These are phyloP conservation scores for Leptatherina wallacei DNA, from an alignment of 2,797 vertebrate species.

Conservation along the genomic window DNA sequence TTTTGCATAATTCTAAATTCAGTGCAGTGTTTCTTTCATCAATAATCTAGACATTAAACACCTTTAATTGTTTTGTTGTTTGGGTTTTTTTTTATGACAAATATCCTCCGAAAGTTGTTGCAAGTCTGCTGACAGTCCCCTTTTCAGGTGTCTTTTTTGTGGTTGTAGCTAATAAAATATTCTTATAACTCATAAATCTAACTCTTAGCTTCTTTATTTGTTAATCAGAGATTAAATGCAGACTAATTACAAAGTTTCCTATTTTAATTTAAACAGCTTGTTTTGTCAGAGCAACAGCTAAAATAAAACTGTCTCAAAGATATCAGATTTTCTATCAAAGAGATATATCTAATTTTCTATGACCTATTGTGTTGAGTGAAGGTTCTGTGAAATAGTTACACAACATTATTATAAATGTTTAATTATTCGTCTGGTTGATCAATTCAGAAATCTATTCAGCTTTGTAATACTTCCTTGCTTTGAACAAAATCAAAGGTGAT, in stretches of 20 bases:
- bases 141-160: neutral
- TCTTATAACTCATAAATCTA: neutral
- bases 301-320: too few species aligned
- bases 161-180: neutral
- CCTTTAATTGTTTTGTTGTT: neutral
- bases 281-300: too few species aligned
- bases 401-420: neutral
- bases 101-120: neutral
- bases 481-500: neutral
- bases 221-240: too few species aligned
- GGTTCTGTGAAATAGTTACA: too few species aligned
- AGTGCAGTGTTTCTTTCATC: neutral
- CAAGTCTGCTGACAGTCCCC: neutral
- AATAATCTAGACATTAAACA: neutral
- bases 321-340: too few species aligned
- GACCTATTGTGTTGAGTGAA: too few species aligned
- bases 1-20: neutral
- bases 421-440: neutral
- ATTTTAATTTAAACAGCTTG: too few species aligned
- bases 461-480: neutral
- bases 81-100: neutral
- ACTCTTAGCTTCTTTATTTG: too few species aligned
- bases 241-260: too few species aligned
- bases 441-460: neutral
- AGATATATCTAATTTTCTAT: too few species aligned